Percentiles rank a stretch among this genome's conserved stretches.
Evolutionary conservation across 2,797 vertebrate species (phyloP).

Genomic region (Echeneis naucrates): DNA sequence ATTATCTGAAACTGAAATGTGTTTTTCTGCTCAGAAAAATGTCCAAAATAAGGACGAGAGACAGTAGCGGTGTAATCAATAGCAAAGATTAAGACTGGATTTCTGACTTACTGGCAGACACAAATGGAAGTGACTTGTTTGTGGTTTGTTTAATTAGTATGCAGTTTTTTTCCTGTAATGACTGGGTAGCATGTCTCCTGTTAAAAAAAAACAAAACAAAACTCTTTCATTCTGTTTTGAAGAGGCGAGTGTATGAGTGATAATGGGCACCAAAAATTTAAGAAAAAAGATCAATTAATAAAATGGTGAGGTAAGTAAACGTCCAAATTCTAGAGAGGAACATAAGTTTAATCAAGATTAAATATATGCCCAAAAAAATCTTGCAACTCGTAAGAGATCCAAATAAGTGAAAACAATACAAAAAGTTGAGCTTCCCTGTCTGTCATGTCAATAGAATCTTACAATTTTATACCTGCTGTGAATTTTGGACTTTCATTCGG

Average conservation of each 20-base stretch:
- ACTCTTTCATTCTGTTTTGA: not conserved
- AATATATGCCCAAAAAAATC: constrained; percentile 83
- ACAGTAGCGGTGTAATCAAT: not conserved
- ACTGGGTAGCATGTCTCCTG: not conserved
- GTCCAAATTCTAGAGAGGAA: constrained; percentile 75
- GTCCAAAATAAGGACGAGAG: not conserved
- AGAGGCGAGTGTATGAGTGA: not conserved
- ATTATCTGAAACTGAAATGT: not conserved
- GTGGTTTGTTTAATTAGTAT: not conserved
- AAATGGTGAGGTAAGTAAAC: constrained; percentile 31
- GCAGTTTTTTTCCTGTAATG: not conserved
- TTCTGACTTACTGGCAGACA: not conserved
- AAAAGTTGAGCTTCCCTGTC: constrained; percentile 70
- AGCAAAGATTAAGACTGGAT: not conserved
- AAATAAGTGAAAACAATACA: constrained; percentile 80
- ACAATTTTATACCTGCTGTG: constrained; percentile 59
- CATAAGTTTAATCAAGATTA: constrained; percentile 88
- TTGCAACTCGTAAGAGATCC: constrained; percentile 76
- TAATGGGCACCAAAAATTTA: not conserved
- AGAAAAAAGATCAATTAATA: constrained; percentile 1
- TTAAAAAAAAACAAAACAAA: not conserved
- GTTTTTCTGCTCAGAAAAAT: not conserved
- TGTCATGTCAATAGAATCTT: constrained; percentile 65
- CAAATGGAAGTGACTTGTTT: not conserved
- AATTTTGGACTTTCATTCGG: constrained; percentile 71